These are phyloP conservation scores for Recurvirostra avosetta DNA, from an alignment of 2,113 vertebrate species.

Conservation along the genomic window DNA sequence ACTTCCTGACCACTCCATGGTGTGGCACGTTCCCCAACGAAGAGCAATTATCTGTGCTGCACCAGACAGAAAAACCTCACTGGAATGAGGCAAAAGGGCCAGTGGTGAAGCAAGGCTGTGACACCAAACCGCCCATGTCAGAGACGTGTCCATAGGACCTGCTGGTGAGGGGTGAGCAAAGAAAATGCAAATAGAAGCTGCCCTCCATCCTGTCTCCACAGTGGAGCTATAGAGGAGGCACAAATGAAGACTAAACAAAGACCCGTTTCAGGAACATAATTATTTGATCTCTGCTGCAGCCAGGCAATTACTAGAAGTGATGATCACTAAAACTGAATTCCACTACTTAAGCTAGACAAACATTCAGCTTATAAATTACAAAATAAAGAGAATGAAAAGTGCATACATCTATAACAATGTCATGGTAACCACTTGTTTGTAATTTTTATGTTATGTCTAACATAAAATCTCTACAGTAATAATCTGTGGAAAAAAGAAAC, in stretches of 20 bases:
- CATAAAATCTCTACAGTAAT: not conserved
- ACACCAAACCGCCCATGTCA: not conserved
- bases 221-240: not conserved
- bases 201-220: not conserved
- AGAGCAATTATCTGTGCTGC: not conserved
- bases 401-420: not conserved
- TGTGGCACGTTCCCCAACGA: not conserved
- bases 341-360: slow-evolving; percentile 1
- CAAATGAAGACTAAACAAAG: slow-evolving; percentile 6
- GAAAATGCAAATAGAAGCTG: not conserved
- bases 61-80: not conserved
- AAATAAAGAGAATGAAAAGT: not conserved
- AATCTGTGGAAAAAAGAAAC: not conserved
- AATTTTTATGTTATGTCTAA: not conserved
- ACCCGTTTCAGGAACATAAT: not conserved
- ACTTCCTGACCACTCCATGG: not conserved
- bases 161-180: not conserved
- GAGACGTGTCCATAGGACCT: not conserved
- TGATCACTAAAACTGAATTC: not conserved
- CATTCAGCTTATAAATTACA: not conserved
- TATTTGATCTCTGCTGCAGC: not conserved
- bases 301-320: slow-evolving; percentile 8
- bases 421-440: not conserved
- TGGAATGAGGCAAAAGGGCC: not conserved
- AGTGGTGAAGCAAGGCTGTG: not conserved